A percentile compares a stretch with the other conserved stretches of the same genome.
These are phyloP conservation scores for Radopholus similis DNA, from an alignment of 1,140 invertebrate species.

Conservation along the genomic window DNA sequence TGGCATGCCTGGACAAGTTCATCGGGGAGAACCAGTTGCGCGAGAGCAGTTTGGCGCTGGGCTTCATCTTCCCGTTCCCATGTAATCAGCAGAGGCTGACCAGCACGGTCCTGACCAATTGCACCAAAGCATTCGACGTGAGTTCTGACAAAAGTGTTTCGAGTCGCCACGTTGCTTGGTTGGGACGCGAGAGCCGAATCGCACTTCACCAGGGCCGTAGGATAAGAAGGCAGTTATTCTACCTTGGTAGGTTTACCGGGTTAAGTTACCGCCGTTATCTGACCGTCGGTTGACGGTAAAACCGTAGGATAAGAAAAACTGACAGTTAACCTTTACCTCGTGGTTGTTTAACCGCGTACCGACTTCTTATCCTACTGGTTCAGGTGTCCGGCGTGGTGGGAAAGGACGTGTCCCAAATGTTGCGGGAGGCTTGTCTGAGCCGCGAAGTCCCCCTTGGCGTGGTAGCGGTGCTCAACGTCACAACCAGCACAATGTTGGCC, in stretches of 20 bases:
- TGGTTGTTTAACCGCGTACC: too few relatives aligned
- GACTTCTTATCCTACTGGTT: too few relatives aligned
- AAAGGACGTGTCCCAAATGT: slow-evolving; percentile 76
- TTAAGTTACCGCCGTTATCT: too few relatives aligned
- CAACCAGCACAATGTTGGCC: slow-evolving; percentile 92
- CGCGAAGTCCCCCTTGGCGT: slow-evolving; percentile 78
- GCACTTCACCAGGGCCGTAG: too few relatives aligned
- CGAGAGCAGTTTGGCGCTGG: slow-evolving; percentile 75
- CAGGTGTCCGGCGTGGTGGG: slow-evolving; percentile 76
- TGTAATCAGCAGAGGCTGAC: slow-evolving; percentile 83
- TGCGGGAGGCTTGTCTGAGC: slow-evolving; percentile 69
- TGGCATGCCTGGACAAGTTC: slow-evolving; percentile 87
- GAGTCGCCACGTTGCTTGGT: too few relatives aligned
- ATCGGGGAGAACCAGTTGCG: slow-evolving; percentile 74
- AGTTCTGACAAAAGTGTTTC: neutral
- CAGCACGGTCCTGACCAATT: slow-evolving; percentile 78
- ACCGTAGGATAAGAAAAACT: too few relatives aligned
- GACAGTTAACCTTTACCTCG: too few relatives aligned
- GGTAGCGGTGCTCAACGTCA: slow-evolving; percentile 75
- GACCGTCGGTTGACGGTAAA: too few relatives aligned
- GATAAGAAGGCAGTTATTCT: too few relatives aligned
- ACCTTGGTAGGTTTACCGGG: too few relatives aligned
- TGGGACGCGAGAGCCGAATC: too few relatives aligned
- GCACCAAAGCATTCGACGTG: slow-evolving; percentile 90
- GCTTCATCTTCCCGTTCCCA: slow-evolving; percentile 98